Percentiles rank a stretch among this genome's conserved stretches.
These are phyloP conservation scores for Eupithecia insigniata DNA, from an alignment of 2,888 invertebrate genomes.

Conservation along the genomic window DNA sequence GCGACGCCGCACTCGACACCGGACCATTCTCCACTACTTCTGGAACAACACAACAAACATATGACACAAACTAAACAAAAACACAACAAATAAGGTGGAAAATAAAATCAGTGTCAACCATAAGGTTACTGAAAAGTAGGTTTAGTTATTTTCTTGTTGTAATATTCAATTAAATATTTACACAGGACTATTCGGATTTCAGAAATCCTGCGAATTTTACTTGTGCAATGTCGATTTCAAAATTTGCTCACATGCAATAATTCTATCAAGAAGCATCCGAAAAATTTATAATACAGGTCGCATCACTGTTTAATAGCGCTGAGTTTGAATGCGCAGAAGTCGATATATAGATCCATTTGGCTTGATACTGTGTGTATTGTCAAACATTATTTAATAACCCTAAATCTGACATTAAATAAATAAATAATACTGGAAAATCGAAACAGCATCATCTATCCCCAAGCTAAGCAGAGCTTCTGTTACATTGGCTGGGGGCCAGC, in stretches of 20 bases:
- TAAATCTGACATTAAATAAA: neutral
- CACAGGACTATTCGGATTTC: too few species aligned
- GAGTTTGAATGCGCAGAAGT: too few species aligned
- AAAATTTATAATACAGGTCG: too few species aligned
- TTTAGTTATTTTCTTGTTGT: neutral
- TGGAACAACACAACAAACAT: slow-evolving; percentile 55
- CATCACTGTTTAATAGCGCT: too few species aligned
- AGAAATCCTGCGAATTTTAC: neutral
- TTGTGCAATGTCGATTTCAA: neutral
- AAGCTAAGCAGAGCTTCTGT: too few species aligned
- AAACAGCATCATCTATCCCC: too few species aligned
- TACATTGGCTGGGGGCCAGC: neutral
- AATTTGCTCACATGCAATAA: neutral
- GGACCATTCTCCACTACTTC: slow-evolving; percentile 84
- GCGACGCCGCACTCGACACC: slow-evolving; percentile 66
- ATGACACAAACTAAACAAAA: neutral
- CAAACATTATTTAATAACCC: neutral
- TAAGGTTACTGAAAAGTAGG: neutral
- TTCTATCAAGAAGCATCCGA: neutral
- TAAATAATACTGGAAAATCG: too few species aligned
- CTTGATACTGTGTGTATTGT: neutral
- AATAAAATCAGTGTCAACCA: neutral
- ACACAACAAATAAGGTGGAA: neutral
- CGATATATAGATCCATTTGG: too few species aligned
- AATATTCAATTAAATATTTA: too few species aligned